These are phyloP conservation scores for Australoheros scitulus DNA, from an alignment of 2,113 vertebrate species.

Conservation along the genomic window DNA sequence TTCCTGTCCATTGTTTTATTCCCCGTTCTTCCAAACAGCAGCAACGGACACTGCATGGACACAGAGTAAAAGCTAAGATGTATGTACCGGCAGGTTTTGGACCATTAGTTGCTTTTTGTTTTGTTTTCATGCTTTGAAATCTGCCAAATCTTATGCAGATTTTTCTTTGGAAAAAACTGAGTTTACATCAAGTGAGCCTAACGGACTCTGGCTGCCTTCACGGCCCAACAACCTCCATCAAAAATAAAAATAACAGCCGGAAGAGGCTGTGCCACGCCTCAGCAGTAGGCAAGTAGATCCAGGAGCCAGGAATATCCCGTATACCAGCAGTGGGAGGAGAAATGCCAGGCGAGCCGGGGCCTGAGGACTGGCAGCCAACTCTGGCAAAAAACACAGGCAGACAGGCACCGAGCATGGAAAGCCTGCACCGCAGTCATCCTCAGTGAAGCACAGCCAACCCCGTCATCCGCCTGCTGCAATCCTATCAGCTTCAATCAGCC, in stretches of 20 bases:
- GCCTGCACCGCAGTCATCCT: conserved; percentile 46
- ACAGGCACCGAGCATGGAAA: conserved; percentile 59
- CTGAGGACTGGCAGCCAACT: conserved; percentile 43
- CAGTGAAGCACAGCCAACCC: conserved; percentile 40
- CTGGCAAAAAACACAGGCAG: conserved; percentile 50
- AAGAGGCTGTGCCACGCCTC: conserved; percentile 60
- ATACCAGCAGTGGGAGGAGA: conserved; percentile 38
- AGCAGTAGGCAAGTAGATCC: conserved; percentile 37
- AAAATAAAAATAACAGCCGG: conserved; percentile 69
- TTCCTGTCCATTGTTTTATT: conserved; percentile 59
- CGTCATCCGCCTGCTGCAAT: conserved; percentile 54
- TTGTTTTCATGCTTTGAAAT: not conserved
- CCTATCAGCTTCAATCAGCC: conserved; percentile 58
- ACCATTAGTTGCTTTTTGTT: not conserved
- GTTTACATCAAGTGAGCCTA: conserved; percentile 29
- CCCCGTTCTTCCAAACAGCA: conserved; percentile 11
- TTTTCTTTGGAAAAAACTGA: conserved; percentile 31
- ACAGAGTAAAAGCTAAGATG: conserved; percentile 4
- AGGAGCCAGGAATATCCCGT: conserved; percentile 65
- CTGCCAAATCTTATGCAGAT: not conserved
- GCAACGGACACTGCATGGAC: not conserved
- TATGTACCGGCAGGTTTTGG: not conserved
- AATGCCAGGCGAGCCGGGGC: conserved; percentile 56
- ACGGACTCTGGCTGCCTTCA: conserved; percentile 32
- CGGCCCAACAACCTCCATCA: conserved; percentile 21